Evolutionary conservation across 2,797 vertebrate genomes (phyloP).

Genomic region (Gallinago solitaria): DNA sequence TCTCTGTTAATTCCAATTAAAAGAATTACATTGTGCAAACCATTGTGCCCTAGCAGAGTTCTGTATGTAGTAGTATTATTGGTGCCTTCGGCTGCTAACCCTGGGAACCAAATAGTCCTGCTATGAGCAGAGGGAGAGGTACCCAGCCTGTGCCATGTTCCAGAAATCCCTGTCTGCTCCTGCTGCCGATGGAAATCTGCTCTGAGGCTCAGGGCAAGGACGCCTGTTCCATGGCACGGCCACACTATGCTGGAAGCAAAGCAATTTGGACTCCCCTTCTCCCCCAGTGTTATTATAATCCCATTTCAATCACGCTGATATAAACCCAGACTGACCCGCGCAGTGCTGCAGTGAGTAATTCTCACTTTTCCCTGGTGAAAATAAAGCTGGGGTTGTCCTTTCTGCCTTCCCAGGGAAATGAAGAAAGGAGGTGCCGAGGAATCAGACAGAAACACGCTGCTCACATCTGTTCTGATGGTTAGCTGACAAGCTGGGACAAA

Average conservation of each 20-base stretch:
- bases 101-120: neutral
- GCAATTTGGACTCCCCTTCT: neutral
- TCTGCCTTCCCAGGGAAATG: neutral
- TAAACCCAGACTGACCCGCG: neutral
- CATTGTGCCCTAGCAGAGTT: neutral
- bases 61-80: neutral
- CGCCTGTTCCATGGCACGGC: fast-evolving
- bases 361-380: conserved; percentile 36
- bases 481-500: neutral
- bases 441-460: neutral
- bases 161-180: neutral
- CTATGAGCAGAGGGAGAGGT: neutral
- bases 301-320: neutral
- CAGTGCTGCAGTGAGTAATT: neutral
- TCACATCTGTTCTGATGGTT: neutral
- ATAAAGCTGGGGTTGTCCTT: conserved; percentile 17
- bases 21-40: conserved; percentile 28
- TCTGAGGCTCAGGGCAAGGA: neutral
- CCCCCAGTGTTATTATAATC: neutral
- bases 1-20: conserved; percentile 40
- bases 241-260: neutral
- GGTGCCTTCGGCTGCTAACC: neutral
- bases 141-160: fast-evolving
- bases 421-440: neutral
- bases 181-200: neutral